Evolutionary conservation across 1,140 invertebrate species (phyloP).

Genomic region (Orius insidiosus): DNA sequence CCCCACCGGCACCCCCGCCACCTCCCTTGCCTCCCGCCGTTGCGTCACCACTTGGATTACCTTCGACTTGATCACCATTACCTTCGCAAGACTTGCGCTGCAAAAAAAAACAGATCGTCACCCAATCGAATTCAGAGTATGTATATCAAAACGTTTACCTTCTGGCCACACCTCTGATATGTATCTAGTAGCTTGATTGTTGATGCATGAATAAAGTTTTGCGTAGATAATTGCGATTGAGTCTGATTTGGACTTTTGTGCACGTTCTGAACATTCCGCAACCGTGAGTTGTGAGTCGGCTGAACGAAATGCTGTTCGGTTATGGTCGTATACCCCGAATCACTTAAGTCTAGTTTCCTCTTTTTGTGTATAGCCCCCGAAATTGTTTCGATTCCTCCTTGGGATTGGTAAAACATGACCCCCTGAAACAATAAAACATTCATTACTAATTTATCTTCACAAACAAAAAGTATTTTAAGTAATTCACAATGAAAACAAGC

Average conservation of each 20-base stretch:
- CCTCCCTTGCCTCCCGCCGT: constrained; percentile 56
- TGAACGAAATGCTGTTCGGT: constrained; percentile 5
- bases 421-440: background rate
- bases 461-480: too few relatives aligned
- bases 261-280: constrained; percentile 13
- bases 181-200: constrained; percentile 55
- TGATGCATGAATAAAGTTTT: constrained; percentile 46
- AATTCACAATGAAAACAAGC: too few relatives aligned
- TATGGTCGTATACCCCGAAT: constrained; percentile 9
- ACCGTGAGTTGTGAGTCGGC: constrained; percentile 1
- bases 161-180: constrained; percentile 48
- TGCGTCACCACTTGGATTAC: constrained; percentile 27
- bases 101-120: constrained; percentile 1
- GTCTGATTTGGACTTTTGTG: constrained; percentile 32
- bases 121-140: too few relatives aligned
- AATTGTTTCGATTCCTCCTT: constrained; percentile 16
- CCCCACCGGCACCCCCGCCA: constrained; percentile 19
- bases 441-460: too few relatives aligned
- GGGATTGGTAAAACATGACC: constrained; percentile 17
- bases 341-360: constrained; percentile 17
- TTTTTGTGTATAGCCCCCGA: constrained; percentile 17
- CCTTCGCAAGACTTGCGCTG: constrained; percentile 44
- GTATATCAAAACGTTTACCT: constrained; percentile 31
- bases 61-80: constrained; percentile 36
- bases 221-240: constrained; percentile 22